phyloP scores from a whole-genome alignment of 2,888 invertebrate species.

The Xanthorhoe spadicearia region DNA sequence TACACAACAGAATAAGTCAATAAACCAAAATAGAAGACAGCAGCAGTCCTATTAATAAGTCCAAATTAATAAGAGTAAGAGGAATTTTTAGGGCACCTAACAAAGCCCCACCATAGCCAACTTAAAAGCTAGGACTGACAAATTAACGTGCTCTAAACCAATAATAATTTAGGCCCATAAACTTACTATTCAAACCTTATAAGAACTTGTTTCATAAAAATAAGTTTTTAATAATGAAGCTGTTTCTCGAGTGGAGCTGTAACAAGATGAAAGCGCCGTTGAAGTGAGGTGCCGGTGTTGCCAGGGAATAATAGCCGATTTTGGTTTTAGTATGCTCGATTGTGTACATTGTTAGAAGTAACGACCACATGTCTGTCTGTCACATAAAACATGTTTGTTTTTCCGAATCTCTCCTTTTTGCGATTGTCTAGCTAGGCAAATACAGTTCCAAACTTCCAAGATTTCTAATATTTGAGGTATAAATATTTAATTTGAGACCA shows the following conservation, averaged over 20 bases:
- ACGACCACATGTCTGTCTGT: conserved; percentile 12
- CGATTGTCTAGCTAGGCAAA: conserved; percentile 24
- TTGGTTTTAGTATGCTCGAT: conserved; percentile 19
- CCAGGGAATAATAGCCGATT: conserved; percentile 23
- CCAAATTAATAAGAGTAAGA: too few relatives aligned
- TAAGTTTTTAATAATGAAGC: neutral
- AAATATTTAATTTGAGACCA: conserved; percentile 30
- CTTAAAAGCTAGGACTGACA: too few relatives aligned
- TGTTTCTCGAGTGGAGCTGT: neutral
- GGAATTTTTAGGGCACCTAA: too few relatives aligned
- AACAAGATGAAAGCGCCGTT: conserved; percentile 16
- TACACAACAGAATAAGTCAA: too few relatives aligned
- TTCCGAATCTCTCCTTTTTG: conserved; percentile 23
- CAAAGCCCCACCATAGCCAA: too few relatives aligned
- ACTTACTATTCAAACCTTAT: neutral
- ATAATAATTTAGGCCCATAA: too few relatives aligned
- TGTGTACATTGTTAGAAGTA: conserved; percentile 23
- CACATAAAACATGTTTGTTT: conserved; percentile 21
- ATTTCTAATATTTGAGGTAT: conserved; percentile 27
- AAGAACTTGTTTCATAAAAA: neutral
- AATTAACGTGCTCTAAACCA: too few relatives aligned
- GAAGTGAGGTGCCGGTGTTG: conserved; percentile 10
- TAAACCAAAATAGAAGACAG: neutral
- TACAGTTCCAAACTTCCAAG: conserved; percentile 20
- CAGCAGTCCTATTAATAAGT: neutral